Percentiles rank a stretch among this genome's conserved stretches.
Conservation (phyloP, 2,797 vertebrate species). For the Poecilia wingei region DNA sequence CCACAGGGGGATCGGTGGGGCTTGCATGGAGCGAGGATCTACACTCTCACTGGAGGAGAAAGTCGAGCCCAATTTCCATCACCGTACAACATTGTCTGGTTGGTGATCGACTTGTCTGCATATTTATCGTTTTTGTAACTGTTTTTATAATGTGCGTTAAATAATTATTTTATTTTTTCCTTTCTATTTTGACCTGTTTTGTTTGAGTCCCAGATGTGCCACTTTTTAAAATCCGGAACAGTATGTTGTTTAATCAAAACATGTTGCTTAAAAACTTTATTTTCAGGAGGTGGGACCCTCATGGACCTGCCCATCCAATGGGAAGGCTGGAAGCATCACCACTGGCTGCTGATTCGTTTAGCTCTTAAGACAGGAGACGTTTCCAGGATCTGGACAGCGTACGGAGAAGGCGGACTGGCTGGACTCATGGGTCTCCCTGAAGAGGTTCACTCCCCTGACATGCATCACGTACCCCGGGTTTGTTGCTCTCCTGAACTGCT, state of each 20-base stretch:
- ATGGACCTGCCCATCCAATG: slow-evolving; percentile 78
- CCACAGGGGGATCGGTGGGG: slow-evolving; percentile 69
- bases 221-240: neutral
- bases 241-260: no score
- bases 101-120: neutral
- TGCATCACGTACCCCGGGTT: slow-evolving; percentile 53
- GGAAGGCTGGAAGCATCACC: slow-evolving; percentile 80
- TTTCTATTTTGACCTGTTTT: neutral
- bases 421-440: slow-evolving; percentile 77
- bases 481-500: slow-evolving; percentile 7
- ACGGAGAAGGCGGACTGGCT: slow-evolving; percentile 77
- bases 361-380: slow-evolving; percentile 87
- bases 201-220: neutral
- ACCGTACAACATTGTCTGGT: slow-evolving; percentile 67
- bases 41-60: slow-evolving; percentile 68
- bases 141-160: neutral
- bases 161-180: neutral
- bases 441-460: slow-evolving; percentile 68
- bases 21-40: slow-evolving; percentile 58
- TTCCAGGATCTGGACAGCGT: slow-evolving; percentile 77
- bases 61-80: slow-evolving; percentile 56
- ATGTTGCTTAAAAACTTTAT: slow-evolving; percentile 10
- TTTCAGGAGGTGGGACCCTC: slow-evolving; percentile 68
- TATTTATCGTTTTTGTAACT: neutral
- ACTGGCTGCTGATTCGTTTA: slow-evolving; percentile 87